A percentile compares a stretch with the other conserved stretches of the same genome.
Conservation (phyloP, 1,140 invertebrate species). For the Apolygus lucorum region DNA sequence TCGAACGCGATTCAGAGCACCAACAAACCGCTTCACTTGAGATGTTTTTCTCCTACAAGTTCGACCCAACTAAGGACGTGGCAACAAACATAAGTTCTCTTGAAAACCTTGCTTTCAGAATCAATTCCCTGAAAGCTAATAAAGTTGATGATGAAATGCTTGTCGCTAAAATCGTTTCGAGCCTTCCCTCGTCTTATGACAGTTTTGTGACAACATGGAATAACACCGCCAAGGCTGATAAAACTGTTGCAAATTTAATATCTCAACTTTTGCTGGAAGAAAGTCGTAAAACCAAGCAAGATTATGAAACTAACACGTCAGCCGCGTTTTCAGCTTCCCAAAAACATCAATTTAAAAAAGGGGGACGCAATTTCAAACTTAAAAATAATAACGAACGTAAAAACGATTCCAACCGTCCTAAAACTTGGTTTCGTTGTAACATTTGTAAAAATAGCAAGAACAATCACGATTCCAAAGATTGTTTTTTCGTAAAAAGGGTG, state of each 20-base stretch:
- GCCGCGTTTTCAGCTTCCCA: background rate
- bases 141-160: conserved; percentile 12
- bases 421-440: background rate
- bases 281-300: background rate
- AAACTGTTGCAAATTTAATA: background rate
- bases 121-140: too few relatives aligned
- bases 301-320: background rate
- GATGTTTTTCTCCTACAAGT: background rate
- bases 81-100: background rate
- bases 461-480: conserved; percentile 19
- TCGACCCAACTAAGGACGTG: background rate
- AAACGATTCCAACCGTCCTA: background rate
- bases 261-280: conserved; percentile 8
- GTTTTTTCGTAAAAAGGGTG: conserved; percentile 12
- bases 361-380: background rate
- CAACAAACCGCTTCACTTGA: background rate
- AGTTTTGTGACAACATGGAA: background rate
- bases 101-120: background rate
- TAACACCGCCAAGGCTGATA: background rate
- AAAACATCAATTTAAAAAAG: background rate
- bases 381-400: background rate
- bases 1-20: background rate
- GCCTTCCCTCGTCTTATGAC: background rate
- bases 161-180: background rate
- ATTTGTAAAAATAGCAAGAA: conserved; percentile 8